Evolutionary conservation across 2,113 vertebrate species (phyloP).

Genomic region (Peromyscus polionotus): DNA sequence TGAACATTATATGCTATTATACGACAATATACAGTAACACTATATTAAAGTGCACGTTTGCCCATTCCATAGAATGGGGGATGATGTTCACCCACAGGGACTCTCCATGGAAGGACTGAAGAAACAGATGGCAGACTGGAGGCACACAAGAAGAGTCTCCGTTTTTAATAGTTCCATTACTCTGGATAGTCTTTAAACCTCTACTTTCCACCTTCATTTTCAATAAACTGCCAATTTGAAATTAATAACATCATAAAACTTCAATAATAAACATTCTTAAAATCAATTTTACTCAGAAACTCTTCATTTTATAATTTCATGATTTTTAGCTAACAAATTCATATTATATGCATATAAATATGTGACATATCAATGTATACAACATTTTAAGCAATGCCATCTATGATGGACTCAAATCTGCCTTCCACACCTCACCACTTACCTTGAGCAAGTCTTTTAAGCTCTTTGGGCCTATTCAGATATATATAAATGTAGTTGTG

Average conservation of each 20-base stretch:
- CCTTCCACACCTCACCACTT: not conserved
- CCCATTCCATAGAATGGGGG: not conserved
- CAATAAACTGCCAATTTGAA: not conserved
- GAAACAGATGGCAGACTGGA: not conserved
- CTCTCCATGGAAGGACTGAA: not conserved
- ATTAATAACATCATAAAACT: constrained; percentile 5
- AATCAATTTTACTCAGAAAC: not conserved
- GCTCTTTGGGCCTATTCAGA: not conserved
- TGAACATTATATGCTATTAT: not conserved
- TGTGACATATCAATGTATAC: not conserved
- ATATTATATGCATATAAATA: not conserved
- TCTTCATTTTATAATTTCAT: not conserved
- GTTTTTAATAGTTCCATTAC: constrained; percentile 12
- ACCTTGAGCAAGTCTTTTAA: not conserved
- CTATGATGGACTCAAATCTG: not conserved
- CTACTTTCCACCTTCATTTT: not conserved
- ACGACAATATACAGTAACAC: not conserved
- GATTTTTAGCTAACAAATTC: not conserved
- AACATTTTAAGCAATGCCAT: not conserved
- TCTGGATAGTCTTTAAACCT: not conserved
- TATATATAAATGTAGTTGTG: not conserved
- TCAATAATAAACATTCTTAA: constrained; percentile 10
- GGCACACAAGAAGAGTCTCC: not conserved
- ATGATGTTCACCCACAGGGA: not conserved
- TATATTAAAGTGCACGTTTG: not conserved